These are phyloP conservation scores for Vultur gryphus DNA, from an alignment of 2,797 vertebrate species.

Conservation along the genomic window DNA sequence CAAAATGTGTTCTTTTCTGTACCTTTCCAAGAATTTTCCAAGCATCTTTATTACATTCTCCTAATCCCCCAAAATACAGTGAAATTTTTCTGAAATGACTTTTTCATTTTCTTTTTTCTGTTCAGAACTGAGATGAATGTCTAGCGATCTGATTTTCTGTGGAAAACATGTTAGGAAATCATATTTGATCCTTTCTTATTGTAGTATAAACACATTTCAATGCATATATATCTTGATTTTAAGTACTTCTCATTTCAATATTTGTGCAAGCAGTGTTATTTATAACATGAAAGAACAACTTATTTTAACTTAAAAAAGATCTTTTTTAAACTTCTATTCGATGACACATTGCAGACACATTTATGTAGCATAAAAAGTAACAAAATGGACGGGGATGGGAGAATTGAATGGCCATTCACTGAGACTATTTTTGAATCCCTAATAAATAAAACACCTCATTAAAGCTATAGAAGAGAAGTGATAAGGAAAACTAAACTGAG, in stretches of 20 bases:
- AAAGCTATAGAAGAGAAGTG: conserved; percentile 73
- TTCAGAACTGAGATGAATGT: background rate
- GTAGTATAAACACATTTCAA: background rate
- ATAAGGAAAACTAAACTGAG: conserved; percentile 79
- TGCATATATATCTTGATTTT: background rate
- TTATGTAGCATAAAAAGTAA: background rate
- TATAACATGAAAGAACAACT: background rate
- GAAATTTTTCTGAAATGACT: background rate
- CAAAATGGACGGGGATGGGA: background rate
- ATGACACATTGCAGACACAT: background rate
- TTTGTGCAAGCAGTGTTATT: background rate
- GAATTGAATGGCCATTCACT: conserved; percentile 46
- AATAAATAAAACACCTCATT: conserved; percentile 72
- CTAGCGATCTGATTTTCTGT: background rate
- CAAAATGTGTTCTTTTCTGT: background rate
- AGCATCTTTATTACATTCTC: background rate
- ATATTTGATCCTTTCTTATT: background rate
- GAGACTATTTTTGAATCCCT: conserved; percentile 64
- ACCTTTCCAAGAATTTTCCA: background rate
- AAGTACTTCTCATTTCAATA: background rate
- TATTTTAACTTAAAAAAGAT: background rate
- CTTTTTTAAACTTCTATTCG: background rate
- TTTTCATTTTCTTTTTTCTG: background rate
- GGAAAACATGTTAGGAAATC: background rate
- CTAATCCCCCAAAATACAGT: accelerated